These are phyloP conservation scores for Catamblyrhynchus diadema DNA, from an alignment of 2,797 vertebrate genomes.

Conservation along the genomic window DNA sequence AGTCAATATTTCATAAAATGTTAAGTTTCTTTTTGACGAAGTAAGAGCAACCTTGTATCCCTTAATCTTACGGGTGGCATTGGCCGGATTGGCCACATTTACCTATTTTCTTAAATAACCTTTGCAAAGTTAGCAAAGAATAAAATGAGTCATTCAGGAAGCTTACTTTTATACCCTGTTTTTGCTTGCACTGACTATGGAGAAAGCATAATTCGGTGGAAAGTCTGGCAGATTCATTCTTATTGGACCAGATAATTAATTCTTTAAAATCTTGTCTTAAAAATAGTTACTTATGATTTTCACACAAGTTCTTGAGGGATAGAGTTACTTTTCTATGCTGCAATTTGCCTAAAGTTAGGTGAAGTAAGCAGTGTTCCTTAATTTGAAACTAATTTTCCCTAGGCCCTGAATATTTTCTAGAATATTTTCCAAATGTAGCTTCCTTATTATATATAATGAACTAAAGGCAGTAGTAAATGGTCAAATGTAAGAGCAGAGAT, in stretches of 20 bases:
- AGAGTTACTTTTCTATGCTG: not conserved
- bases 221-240: not conserved
- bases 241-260: not conserved
- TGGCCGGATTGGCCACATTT: not conserved
- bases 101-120: not conserved
- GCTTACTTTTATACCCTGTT: not conserved
- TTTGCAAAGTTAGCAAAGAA: not conserved
- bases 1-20: not conserved
- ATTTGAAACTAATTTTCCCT: not conserved
- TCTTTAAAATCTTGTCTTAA: not conserved
- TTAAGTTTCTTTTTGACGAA: not conserved
- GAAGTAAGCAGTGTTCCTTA: not conserved
- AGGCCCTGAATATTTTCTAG: not conserved
- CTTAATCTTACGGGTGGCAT: accelerated
- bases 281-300: not conserved
- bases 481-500: not conserved
- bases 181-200: not conserved
- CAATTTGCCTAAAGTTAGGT: not conserved
- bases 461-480: not conserved
- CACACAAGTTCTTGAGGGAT: not conserved
- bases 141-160: not conserved
- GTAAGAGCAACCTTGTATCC: accelerated
- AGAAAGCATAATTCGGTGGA: not conserved
- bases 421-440: not conserved
- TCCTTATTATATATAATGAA: not conserved